phyloP scores from a whole-genome alignment of 2,888 invertebrate genomes.

The Hyppa rectilinea region DNA sequence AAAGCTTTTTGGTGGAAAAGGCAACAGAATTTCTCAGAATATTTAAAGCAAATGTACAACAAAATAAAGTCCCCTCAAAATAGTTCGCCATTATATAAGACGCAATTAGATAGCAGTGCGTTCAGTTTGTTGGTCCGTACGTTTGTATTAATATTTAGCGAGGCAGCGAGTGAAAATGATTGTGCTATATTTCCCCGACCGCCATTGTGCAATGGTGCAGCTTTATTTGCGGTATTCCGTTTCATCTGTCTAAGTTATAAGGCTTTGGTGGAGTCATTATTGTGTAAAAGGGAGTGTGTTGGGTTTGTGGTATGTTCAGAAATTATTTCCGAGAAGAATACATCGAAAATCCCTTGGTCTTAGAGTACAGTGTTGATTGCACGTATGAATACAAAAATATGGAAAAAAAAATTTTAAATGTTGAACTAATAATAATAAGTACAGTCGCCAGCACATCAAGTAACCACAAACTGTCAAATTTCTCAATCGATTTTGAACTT shows the following conservation, averaged over 20 bases:
- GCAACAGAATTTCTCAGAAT: not conserved
- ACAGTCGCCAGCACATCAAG: too few relatives aligned
- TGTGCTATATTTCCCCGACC: constrained; percentile 25
- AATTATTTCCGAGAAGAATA: not conserved
- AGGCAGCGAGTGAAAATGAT: constrained; percentile 32
- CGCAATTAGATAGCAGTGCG: constrained; percentile 26
- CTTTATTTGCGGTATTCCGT: constrained; percentile 30
- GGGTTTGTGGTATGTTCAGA: not conserved
- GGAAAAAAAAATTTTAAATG: too few relatives aligned
- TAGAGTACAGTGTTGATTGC: too few relatives aligned
- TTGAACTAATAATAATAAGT: too few relatives aligned
- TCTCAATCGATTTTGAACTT: too few relatives aligned
- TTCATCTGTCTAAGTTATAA: constrained; percentile 30
- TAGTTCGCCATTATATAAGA: constrained; percentile 21
- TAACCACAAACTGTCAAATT: too few relatives aligned
- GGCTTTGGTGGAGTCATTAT: not conserved
- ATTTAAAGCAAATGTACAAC: not conserved
- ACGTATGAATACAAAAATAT: too few relatives aligned
- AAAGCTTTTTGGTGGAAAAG: not conserved
- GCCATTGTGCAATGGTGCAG: constrained; percentile 36
- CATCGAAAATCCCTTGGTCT: not conserved
- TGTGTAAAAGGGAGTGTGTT: not conserved
- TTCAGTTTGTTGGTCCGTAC: constrained; percentile 16
- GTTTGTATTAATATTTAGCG: constrained; percentile 50
- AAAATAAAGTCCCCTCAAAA: constrained; percentile 14